These are phyloP conservation scores for Balanococcus diminutus DNA, from an alignment of 2,888 invertebrate genomes.

Conservation along the genomic window DNA sequence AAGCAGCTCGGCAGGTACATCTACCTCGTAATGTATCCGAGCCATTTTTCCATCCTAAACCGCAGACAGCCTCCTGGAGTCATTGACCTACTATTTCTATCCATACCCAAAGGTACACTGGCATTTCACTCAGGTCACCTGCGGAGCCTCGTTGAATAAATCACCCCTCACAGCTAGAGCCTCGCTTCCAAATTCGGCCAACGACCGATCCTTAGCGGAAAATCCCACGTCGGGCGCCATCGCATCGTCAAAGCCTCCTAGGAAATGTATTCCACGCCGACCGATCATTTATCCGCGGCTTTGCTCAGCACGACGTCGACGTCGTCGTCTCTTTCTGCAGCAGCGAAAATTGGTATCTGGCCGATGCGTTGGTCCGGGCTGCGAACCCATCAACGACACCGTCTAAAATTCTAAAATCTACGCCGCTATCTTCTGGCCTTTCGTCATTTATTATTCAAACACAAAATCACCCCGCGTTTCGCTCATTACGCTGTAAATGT, in stretches of 20 bases:
- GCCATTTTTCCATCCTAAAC: no score
- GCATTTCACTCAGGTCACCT: no score
- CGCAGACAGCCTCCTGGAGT: no score
- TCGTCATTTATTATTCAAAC: slow-evolving; percentile 5
- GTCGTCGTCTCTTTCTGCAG: not conserved
- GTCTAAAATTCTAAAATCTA: not conserved
- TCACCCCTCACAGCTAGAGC: not conserved
- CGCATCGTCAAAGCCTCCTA: not conserved
- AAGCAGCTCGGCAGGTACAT: no score
- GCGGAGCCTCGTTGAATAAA: not conserved
- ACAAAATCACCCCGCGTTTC: not conserved
- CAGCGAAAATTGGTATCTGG: not conserved
- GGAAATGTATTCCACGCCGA: not conserved
- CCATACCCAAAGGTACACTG: no score
- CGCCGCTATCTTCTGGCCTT: not conserved
- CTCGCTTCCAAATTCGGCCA: not conserved
- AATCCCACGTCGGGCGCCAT: not conserved
- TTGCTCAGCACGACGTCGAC: not conserved
- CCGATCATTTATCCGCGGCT: slow-evolving; percentile 5
- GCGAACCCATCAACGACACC: not conserved
- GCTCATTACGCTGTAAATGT: not conserved
- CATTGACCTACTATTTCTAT: no score
- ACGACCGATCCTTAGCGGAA: not conserved
- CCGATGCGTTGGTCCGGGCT: not conserved
- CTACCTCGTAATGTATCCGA: no score